phyloP scores from a whole-genome alignment of 2,888 invertebrate genomes.

The Drosophila affinis region DNA sequence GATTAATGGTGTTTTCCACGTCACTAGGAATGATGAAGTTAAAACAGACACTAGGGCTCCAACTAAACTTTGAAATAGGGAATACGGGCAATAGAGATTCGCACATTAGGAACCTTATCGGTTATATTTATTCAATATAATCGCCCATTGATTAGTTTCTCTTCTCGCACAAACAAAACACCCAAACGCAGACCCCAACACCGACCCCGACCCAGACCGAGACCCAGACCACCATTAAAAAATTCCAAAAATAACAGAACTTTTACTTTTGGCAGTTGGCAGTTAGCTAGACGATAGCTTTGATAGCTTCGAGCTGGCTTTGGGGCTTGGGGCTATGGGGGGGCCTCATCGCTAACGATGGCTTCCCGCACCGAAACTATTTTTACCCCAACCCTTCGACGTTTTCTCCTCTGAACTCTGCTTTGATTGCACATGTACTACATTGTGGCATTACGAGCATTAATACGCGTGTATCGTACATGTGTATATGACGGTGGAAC shows the following conservation, averaged over 20 bases:
- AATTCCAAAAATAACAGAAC: slow-evolving; percentile 68
- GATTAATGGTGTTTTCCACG: not conserved
- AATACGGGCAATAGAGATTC: not conserved
- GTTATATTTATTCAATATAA: not conserved
- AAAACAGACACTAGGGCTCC: not conserved
- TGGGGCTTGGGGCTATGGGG: too few relatives aligned
- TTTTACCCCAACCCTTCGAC: slow-evolving; percentile 49
- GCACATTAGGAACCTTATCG: not conserved
- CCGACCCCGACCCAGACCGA: slow-evolving; percentile 2
- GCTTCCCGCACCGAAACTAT: slow-evolving; percentile 53
- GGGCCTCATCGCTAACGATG: slow-evolving; percentile 34
- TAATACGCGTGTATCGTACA: slow-evolving; percentile 35
- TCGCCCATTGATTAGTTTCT: slow-evolving; percentile 10
- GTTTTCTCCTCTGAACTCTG: slow-evolving; percentile 59
- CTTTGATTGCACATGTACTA: slow-evolving; percentile 47
- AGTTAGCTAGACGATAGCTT: slow-evolving; percentile 37
- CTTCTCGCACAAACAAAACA: slow-evolving; percentile 2
- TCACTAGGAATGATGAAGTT: not conserved
- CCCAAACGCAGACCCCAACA: slow-evolving; percentile 18
- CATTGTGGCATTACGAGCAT: slow-evolving; percentile 62
- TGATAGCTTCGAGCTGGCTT: slow-evolving; percentile 22
- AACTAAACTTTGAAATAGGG: not conserved
- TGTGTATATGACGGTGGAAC: slow-evolving; percentile 68
- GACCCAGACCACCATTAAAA: slow-evolving; percentile 23
- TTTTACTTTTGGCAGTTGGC: slow-evolving; percentile 70